Evolutionary conservation across 1,140 invertebrate genomes (phyloP).

Genomic region (Apis cerana): DNA sequence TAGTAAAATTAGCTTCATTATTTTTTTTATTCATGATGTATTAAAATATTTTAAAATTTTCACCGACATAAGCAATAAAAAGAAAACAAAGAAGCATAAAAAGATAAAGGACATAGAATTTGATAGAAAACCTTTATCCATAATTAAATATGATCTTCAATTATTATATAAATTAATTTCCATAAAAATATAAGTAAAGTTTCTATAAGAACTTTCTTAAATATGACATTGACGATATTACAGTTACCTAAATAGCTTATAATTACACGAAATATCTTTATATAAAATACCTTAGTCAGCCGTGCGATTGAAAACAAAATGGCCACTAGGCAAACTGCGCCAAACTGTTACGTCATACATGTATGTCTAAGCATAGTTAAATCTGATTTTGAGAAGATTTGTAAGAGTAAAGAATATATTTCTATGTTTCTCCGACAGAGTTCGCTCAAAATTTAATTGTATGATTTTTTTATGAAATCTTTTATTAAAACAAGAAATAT

Average conservation of each 20-base stretch:
- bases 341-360: slow-evolving; percentile 73
- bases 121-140: slow-evolving; percentile 29
- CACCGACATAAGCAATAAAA: neutral
- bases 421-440: neutral
- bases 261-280: slow-evolving; percentile 69
- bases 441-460: neutral
- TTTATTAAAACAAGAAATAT: neutral
- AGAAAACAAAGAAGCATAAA: neutral
- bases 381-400: neutral
- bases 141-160: slow-evolving; percentile 30
- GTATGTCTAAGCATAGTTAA: neutral
- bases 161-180: slow-evolving; percentile 42
- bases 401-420: neutral
- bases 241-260: slow-evolving; percentile 55
- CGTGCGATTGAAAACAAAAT: slow-evolving; percentile 78
- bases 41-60: neutral
- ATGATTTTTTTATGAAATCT: neutral
- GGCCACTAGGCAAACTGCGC: slow-evolving; percentile 72
- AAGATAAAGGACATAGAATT: slow-evolving; percentile 15
- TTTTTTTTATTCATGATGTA: neutral
- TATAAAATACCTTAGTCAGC: slow-evolving; percentile 77
- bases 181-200: slow-evolving; percentile 37
- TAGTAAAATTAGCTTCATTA: neutral
- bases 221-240: slow-evolving; percentile 43
- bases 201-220: slow-evolving; percentile 34